A percentile compares a stretch with the other conserved stretches of the same genome.
Evolutionary conservation across 64 coral and sea anemone species (phyloP).

Genomic region (Montipora sp.): DNA sequence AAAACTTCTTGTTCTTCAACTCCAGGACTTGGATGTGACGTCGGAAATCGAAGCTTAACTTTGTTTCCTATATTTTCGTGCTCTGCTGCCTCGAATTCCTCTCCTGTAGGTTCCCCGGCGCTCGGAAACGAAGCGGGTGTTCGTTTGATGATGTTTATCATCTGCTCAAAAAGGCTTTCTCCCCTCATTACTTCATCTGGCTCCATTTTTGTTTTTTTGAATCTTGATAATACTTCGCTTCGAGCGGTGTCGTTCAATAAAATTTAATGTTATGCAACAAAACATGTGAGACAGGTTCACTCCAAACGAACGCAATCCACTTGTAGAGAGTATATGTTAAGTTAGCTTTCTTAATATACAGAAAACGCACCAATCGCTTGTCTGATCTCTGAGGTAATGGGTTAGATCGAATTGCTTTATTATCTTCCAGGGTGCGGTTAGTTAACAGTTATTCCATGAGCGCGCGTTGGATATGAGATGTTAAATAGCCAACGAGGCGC

Average conservation of each 20-base stretch:
- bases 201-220: neutral
- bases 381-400: no score
- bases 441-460: no score
- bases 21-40: neutral
- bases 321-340: no score
- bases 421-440: neutral
- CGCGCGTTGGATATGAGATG: no score
- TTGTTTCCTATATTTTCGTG: slow-evolving; percentile 70
- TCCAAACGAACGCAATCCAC: neutral
- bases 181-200: neutral
- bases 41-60: slow-evolving; percentile 49
- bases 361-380: no score
- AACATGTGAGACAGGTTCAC: neutral
- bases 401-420: no score
- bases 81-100: slow-evolving; percentile 48
- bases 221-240: neutral
- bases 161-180: slow-evolving; percentile 6
- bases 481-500: no score
- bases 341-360: no score
- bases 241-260: no score
- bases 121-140: neutral
- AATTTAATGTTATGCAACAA: no score
- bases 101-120: neutral
- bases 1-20: neutral
- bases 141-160: slow-evolving; percentile 46